These are phyloP conservation scores for Limnephilus auricula DNA, from an alignment of 2,888 invertebrate species.

Conservation along the genomic window DNA sequence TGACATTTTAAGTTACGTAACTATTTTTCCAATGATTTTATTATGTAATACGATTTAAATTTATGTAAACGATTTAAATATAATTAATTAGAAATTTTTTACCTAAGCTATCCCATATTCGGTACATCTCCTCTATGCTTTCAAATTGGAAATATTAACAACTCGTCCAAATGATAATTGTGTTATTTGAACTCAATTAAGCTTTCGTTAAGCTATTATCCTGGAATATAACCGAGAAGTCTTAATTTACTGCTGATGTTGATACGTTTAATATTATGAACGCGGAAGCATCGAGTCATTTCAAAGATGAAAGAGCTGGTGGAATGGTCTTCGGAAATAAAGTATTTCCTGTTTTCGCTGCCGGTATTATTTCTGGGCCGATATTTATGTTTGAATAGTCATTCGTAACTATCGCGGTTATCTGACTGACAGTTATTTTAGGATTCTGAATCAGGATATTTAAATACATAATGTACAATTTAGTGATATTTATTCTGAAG, in stretches of 20 bases:
- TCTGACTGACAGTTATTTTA: neutral
- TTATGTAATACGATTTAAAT: too few species aligned
- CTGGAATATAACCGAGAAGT: neutral
- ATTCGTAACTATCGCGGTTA: neutral
- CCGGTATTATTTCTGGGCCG: neutral
- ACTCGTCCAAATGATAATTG: neutral
- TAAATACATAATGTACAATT: too few species aligned
- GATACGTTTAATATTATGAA: neutral
- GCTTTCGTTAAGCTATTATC: neutral
- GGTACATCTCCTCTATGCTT: too few species aligned
- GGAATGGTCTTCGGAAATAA: neutral
- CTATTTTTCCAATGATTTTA: too few species aligned
- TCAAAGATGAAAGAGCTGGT: neutral
- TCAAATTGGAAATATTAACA: neutral
- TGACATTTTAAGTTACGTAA: too few species aligned
- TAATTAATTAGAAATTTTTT: too few species aligned
- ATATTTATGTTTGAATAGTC: neutral
- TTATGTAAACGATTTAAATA: too few species aligned
- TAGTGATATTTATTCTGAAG: too few species aligned
- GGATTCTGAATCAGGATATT: neutral
- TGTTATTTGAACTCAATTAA: neutral
- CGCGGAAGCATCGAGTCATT: neutral
- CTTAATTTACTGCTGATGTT: neutral
- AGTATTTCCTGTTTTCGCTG: neutral
- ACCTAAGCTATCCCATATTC: too few species aligned